Evolutionary conservation across 2,888 invertebrate genomes (phyloP).

Genomic region (Epiblema foenella): DNA sequence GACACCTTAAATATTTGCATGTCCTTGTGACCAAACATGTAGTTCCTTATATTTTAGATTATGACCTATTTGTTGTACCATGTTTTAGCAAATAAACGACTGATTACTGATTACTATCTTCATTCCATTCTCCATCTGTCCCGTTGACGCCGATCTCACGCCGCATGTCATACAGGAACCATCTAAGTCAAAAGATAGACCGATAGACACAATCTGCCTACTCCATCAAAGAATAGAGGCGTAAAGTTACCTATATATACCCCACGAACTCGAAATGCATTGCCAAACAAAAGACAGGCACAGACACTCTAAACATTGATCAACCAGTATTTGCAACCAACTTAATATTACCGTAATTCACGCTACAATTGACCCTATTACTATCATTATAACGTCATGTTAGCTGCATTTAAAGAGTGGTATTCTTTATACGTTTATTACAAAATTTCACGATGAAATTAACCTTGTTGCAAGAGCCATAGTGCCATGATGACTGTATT

Average conservation of each 20-base stretch:
- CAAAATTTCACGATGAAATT: not conserved
- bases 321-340: conserved; percentile 6
- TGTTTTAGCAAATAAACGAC: no score
- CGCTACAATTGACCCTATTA: not conserved
- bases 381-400: not conserved
- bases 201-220: not conserved
- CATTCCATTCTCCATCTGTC: no score
- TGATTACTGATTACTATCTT: no score
- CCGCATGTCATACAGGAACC: no score
- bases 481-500: not conserved
- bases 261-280: not conserved
- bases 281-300: conserved; percentile 14
- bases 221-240: not conserved
- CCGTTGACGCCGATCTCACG: no score
- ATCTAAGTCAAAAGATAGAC: no score
- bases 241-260: not conserved
- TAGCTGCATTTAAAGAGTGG: not conserved
- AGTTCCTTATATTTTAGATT: no score
- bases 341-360: not conserved
- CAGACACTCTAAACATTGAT: conserved; percentile 20
- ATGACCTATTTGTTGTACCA: no score
- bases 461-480: not conserved
- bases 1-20: no score
- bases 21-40: no score
- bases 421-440: not conserved